These are phyloP conservation scores for Azemiops feae DNA, from an alignment of 2,113 vertebrate species.

Conservation along the genomic window DNA sequence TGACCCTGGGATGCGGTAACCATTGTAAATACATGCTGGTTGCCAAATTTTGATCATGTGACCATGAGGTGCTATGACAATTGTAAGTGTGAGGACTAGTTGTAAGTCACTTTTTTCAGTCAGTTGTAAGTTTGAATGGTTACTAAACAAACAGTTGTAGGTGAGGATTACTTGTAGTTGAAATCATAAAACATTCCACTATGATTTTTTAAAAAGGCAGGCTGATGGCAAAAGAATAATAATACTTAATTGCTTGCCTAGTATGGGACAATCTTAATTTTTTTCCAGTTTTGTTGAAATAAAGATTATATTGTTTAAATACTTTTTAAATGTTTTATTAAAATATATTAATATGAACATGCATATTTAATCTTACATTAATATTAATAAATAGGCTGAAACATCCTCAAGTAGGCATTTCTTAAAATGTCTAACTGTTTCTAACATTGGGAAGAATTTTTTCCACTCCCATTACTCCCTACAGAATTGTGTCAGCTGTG, in stretches of 20 bases:
- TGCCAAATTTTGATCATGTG: too few species aligned
- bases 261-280: not conserved
- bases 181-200: not conserved
- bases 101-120: too few species aligned
- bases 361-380: too few species aligned
- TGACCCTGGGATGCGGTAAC: too few species aligned
- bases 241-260: not conserved
- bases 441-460: not conserved
- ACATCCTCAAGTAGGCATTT: not conserved
- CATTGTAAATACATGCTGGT: too few species aligned
- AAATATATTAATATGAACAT: too few species aligned
- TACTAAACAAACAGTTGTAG: too few species aligned
- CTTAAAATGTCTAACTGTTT: not conserved
- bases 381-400: not conserved
- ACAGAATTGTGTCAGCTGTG: not conserved
- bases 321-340: too few species aligned
- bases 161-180: not conserved
- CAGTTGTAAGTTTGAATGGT: too few species aligned
- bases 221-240: not conserved
- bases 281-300: not conserved
- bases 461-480: not conserved
- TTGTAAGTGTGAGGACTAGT: too few species aligned
- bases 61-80: too few species aligned
- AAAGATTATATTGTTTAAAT: too few species aligned
- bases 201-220: not conserved